Evolutionary conservation across 2,888 invertebrate species (phyloP), one percentile per base, ranked within the genome.

Genomic region (Agrochola macilenta): DNA sequence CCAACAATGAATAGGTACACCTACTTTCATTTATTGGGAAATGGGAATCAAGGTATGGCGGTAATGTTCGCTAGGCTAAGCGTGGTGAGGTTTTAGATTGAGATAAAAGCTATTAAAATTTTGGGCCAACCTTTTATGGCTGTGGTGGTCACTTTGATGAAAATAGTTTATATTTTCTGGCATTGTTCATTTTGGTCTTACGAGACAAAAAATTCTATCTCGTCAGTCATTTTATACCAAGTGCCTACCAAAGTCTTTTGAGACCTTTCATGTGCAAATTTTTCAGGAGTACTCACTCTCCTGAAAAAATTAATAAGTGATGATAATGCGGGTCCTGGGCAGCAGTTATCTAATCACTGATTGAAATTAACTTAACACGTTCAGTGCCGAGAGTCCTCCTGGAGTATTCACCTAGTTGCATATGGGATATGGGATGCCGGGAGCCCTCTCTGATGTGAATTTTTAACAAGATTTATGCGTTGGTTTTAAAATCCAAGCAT

Each of bases 1-100:
- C 73, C 68, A 80, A 85, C 86, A 78, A 85, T 82, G 80, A 76
- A 75, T 83, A 43, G 81, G 23, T 74, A 74, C 77, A 81, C 65
- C 74, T 78, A 69, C 75, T 81, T 84, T 86, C 78, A 66, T 81
- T 74, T 77, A 78, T 83, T 81, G 71, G 72, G 78, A 88, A 86
- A 84, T 82, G 69, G 75, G 79, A 82, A 75, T 39, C 49, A 30
- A 75, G 69, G 79, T 71, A 57, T 63, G 30, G 39, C 57, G 17
- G 5, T 70, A 78, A 74, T 66, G 72, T 74, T 81, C 74, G 69
- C 46, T 78, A 69, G 77, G 63, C 69, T 68, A 12, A 77, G n/a
- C 35, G 26, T 57, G 35, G 30, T 12, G 57, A 26, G 3, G 30
- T n/a, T 20, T 66, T 52, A 35, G 2, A 52, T 39, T 71, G 11